Percentiles rank a stretch among this genome's conserved stretches.
Evolutionary conservation across 2,888 invertebrate genomes (phyloP).

Genomic region (Leptopterna dolabrata): DNA sequence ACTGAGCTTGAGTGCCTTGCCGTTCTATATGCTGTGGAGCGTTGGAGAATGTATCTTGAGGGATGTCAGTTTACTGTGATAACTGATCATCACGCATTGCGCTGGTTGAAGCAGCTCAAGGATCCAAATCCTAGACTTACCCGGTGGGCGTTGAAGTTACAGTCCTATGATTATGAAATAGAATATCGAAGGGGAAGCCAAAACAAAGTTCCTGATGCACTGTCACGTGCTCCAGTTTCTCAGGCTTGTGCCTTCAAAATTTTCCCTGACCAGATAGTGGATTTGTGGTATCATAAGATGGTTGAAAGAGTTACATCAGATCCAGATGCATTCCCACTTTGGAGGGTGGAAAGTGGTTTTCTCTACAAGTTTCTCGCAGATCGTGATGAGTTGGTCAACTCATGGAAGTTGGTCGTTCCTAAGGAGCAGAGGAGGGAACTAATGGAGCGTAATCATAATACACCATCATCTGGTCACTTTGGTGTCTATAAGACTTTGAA

Average conservation of each 20-base stretch:
- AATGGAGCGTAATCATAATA: background rate
- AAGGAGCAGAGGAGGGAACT: background rate
- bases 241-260: background rate
- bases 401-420: background rate
- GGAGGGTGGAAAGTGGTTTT: background rate
- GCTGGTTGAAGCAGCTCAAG: background rate
- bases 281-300: conserved; percentile 53
- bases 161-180: background rate
- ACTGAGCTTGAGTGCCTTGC: conserved; percentile 6
- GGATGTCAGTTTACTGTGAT: conserved; percentile 15
- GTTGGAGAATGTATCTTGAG: background rate
- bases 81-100: background rate
- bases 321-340: conserved; percentile 26
- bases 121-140: conserved; percentile 6
- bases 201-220: conserved; percentile 38
- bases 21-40: background rate
- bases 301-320: background rate
- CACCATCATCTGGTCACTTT: background rate
- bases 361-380: conserved; percentile 13
- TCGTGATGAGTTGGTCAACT: background rate
- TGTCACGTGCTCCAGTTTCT: background rate
- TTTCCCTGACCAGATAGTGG: background rate
- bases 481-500: conserved; percentile 45
- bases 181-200: conserved; percentile 15
- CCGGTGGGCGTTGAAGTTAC: conserved; percentile 21